Evolutionary conservation across 1,140 invertebrate species (phyloP), one percentile per base, ranked within the genome.

Genomic region (Drosophila obscura): DNA sequence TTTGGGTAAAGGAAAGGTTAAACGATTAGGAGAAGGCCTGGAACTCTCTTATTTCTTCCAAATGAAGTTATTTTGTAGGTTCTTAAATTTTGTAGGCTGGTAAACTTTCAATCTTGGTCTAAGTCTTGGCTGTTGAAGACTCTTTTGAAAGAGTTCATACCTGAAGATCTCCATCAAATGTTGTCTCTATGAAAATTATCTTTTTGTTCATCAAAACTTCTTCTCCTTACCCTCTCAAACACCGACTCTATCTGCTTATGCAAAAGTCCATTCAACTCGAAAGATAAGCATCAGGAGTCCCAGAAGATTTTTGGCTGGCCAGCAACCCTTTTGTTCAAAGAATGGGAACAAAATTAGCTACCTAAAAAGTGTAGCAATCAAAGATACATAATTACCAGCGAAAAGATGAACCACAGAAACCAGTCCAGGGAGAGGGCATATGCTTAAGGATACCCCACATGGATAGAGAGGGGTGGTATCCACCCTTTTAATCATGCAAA

Each of bases 361-460:
- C 63, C 73, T 76, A 76, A 52, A 26, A 66, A 58, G 13, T 45
- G 73, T 82, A 63, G 82, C 82, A 82, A 85, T 85, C 62, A 78
- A 67, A 81, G 56, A 71, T 49, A 57, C 73, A 87, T 85, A 85
- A 85, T 85, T 78, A 77, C 11, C 11, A 39, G 35, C 58, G 61
- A 44, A 65, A 72, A 82, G 55, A 75, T 69, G 81, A 77, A 65
- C 66, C 73, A 74, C 73, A 74, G 55, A 55, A 64, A 72, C 19
- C 71, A 22, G 49, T 15, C 35, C 8, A 16, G 9, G 11, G 31
- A 13, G 9, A 13, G 35, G 35, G 35, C 11, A 39, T 39, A 39
- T 39, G 11, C 35, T 13, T 39, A 39, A 39, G 31, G 35, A 39
- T 39, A 39, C 31, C 31, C 31, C 31, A 35, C 31, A 39, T 11